Conservation (phyloP, 1,140 invertebrate species). For the Drosophila mojavensis region DNA sequence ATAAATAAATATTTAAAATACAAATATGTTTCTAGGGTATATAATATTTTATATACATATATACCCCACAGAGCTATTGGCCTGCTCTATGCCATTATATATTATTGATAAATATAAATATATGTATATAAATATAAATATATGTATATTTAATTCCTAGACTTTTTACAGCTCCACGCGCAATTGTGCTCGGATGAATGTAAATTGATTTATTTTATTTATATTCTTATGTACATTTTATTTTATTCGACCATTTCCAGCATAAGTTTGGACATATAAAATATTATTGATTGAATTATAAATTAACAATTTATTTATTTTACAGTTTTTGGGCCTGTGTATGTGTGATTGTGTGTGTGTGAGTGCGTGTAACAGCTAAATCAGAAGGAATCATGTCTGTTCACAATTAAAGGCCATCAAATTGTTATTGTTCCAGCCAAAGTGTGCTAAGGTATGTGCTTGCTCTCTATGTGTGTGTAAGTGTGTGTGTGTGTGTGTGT, state of each 20-base stretch:
- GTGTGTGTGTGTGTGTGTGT: slow-evolving; percentile 1
- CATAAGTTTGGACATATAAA: background rate
- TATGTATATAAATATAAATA: too few relatives aligned
- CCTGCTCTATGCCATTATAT: too few relatives aligned
- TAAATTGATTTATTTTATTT: background rate
- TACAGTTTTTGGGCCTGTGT: slow-evolving; percentile 6
- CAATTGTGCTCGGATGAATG: slow-evolving; percentile 5
- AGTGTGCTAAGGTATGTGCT: too few relatives aligned
- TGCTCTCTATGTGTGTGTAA: background rate
- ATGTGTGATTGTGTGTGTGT: background rate
- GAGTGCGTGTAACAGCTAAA: slow-evolving; percentile 20
- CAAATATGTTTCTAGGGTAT: background rate
- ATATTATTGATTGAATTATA: slow-evolving; percentile 12
- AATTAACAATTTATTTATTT: slow-evolving; percentile 12
- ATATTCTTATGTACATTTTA: background rate
- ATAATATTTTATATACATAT: background rate
- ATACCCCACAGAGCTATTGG: too few relatives aligned
- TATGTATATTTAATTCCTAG: background rate
- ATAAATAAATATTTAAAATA: too few relatives aligned
- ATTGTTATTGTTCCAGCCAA: background rate
- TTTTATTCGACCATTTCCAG: background rate
- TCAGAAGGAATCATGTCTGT: slow-evolving; percentile 11
- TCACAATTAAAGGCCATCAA: slow-evolving; percentile 19
- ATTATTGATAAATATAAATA: too few relatives aligned
- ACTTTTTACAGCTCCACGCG: slow-evolving; percentile 13